A percentile compares a stretch with the other conserved stretches of the same genome.
phyloP scores from a whole-genome alignment of 53 echinoderm and acorn worm species.

The Antedon mediterranea region DNA sequence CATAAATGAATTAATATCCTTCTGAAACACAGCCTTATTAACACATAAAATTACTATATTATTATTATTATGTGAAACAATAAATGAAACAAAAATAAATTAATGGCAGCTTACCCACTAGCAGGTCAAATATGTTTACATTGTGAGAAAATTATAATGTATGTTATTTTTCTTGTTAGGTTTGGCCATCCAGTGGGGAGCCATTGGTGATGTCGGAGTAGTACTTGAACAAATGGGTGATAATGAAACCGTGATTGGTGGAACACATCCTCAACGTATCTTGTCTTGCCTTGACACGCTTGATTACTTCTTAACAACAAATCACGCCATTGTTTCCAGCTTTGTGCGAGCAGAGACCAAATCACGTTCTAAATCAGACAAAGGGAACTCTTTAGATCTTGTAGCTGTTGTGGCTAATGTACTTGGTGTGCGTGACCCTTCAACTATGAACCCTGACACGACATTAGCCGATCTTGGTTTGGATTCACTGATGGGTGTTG shows the following conservation, averaged over 20 bases:
- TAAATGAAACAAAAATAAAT: too few relatives aligned
- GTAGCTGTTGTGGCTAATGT: conserved; percentile 38
- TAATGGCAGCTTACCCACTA: too few relatives aligned
- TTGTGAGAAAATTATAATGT: not conserved
- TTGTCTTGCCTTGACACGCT: conserved; percentile 50
- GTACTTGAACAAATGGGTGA: conserved; percentile 66
- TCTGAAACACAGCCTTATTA: too few relatives aligned
- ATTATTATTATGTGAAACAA: too few relatives aligned
- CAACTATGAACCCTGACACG: conserved; percentile 37
- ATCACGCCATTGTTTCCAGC: conserved; percentile 45
- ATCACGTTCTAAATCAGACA: not conserved
- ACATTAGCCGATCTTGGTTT: conserved; percentile 61
- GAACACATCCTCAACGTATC: conserved; percentile 48
- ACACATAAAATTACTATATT: too few relatives aligned
- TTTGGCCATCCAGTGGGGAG: conserved; percentile 70
- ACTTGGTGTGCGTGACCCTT: conserved; percentile 44
- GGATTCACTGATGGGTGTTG: conserved; percentile 70
- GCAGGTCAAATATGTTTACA: too few relatives aligned
- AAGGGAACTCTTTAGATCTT: conserved; percentile 22
- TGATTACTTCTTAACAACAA: conserved; percentile 46
- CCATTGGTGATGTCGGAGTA: conserved; percentile 69
- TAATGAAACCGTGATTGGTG: conserved; percentile 31
- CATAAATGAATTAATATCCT: too few relatives aligned
- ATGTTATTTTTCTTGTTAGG: conserved; percentile 18
- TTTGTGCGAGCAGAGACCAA: conserved; percentile 30